A percentile compares a stretch with the other conserved stretches of the same genome.
phyloP scores from a whole-genome alignment of 30 jellyfish, hydroid and myxozoan species.

The Pseudorhiza aurosa region DNA sequence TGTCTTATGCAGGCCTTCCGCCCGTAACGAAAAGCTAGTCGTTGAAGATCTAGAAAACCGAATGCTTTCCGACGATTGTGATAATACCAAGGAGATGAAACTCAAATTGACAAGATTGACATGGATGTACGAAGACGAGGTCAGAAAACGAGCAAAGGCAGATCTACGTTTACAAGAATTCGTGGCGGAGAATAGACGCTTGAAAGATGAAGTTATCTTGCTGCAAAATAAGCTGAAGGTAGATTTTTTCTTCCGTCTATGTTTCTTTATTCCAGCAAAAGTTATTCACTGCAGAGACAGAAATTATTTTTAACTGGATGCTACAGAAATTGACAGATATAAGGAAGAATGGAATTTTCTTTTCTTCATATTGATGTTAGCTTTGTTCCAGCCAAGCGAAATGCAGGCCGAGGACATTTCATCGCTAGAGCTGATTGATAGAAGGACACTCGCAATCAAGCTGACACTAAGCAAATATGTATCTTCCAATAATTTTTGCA shows the following conservation, averaged over 20 bases:
- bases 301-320: no score
- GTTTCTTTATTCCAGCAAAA: not conserved
- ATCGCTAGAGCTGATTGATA: no score
- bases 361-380: no score
- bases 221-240: constrained; percentile 22
- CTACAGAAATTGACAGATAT: no score
- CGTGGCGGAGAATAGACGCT: not conserved
- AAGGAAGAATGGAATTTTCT: no score
- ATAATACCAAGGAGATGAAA: not conserved
- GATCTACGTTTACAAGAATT: not conserved
- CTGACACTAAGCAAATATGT: no score
- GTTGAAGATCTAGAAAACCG: not conserved
- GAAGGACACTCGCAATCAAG: no score
- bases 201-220: constrained; percentile 14
- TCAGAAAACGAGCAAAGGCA: not conserved
- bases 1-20: not conserved
- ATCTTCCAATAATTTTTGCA: no score
- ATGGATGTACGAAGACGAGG: not conserved
- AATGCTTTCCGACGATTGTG: not conserved
- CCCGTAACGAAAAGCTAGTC: not conserved
- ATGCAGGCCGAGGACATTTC: no score
- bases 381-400: no score
- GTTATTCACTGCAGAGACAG: no score
- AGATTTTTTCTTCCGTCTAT: not conserved
- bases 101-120: not conserved